Percentiles rank a stretch among this genome's conserved stretches.
These are phyloP conservation scores for Oncorhynchus keta DNA, from an alignment of 2,113 vertebrate species.

Conservation along the genomic window DNA sequence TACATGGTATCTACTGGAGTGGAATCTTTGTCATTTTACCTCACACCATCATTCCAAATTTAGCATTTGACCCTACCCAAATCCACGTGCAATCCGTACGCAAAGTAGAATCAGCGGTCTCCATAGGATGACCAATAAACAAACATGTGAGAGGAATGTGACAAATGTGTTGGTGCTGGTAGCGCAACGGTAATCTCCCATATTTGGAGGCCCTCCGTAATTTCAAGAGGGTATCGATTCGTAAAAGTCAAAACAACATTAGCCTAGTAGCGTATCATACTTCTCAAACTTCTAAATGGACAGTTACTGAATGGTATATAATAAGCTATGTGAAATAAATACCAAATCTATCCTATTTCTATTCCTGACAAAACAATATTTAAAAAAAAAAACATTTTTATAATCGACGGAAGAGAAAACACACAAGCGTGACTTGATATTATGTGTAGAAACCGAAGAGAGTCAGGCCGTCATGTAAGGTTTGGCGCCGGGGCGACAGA, in stretches of 20 bases:
- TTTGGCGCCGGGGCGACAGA: constrained; percentile 50
- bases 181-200: background rate
- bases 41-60: too few relatives aligned
- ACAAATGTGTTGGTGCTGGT: background rate
- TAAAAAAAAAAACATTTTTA: background rate
- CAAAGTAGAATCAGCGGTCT: background rate
- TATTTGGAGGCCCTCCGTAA: background rate
- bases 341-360: constrained; percentile 19
- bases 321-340: background rate
- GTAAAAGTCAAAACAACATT: background rate
- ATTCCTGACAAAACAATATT: constrained; percentile 41
- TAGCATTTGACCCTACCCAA: background rate
- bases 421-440: background rate
- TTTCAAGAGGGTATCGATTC: background rate
- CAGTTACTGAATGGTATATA: background rate
- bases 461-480: constrained; percentile 7
- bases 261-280: too few relatives aligned
- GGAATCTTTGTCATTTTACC: too few relatives aligned
- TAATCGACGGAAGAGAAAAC: background rate
- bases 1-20: too few relatives aligned
- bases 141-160: too few relatives aligned
- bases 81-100: background rate
- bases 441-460: background rate
- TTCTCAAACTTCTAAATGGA: background rate
- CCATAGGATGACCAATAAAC: background rate